Evolutionary conservation across 1,140 invertebrate species (phyloP), one percentile per base, ranked within the genome.

Genomic region (Zaprionus tsacasi): DNA sequence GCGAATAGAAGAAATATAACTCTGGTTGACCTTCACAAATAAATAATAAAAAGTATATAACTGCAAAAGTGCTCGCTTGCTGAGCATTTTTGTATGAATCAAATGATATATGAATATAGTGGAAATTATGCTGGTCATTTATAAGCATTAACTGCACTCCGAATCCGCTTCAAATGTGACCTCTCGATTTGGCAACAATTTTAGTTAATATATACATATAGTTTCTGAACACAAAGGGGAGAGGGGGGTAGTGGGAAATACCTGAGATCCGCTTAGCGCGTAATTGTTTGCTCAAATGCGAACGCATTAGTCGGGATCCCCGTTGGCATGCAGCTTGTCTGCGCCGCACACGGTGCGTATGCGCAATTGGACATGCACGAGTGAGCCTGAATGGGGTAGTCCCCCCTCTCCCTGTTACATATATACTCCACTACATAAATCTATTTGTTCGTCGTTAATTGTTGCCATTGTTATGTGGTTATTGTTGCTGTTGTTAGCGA

Each of bases 301-400:
- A 60, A 70, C 50, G 45, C 30, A 63, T 74, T 77, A 56, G 54
- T 25, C 27, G 36, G 13, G 15, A 43, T 13, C 45, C 67, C 72
- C 60, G 12, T 27, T 10, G 27, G 21, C 17, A 60, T 36, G 65
- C 66, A 67, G 43, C 15, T 36, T 21, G 30, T 36, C 36, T 58
- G n/a, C 43, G 10, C 52, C 38, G 38, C 27, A 38, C 56, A 78
- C 75, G n/a, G 77, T 87, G 85, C 83, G 83, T 87, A 89, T 89
- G 35, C 70, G 80, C 70, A 61, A 87, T 87, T 87, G 65, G 61
- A 15, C 74, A 87, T 76, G 83, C 83, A 87, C 80, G 83, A 88
- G 68, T 88, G 65, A 74, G 55, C 45, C 56, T 75, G 70, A 64
- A 21, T 21, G 21, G 21, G 21, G 21, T 21, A 21, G 21, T 21